Base-by-base conservation (phyloP, 1,140 invertebrate species). In the Drosophila virilis region DNA sequence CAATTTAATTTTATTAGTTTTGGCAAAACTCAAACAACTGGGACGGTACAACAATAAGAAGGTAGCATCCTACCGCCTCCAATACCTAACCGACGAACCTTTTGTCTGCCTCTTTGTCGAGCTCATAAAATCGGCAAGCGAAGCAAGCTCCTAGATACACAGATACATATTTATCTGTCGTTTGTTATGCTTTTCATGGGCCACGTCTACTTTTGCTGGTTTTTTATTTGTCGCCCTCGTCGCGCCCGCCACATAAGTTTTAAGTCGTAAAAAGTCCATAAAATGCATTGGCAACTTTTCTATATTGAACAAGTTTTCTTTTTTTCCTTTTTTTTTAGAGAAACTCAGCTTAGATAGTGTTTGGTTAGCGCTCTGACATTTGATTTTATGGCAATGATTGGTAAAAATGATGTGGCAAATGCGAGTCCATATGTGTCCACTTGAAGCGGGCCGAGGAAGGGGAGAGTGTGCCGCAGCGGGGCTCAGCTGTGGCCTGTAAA, bases 1-100 rank as follows among this genome's bases (percentile, higher is more conserved):
- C 84, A 89, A 89, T 89, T 89, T 89, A 89, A 89, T 89, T 89
- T 89, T 89, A 89, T 89, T 89, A 89, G 84, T 89, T 84, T 84
- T 84, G 80, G 74, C 84, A 80, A 78, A 84, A 80, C 84, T 89
- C 84, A 89, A 89, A 80, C 84, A 89, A 89, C 80, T 89, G 84
- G 77, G 85, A 75, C 70, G 51, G 13, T 12, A 57, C 83, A 77
- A 83, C 76, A 86, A 83, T 79, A 73, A 82, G 72, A 83, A 88
- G 79, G 79, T 78, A 76, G 43, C 51, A 59, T 45, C 59, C 10
- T 10, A 28, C 40, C 17, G 9, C 52, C 35, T 32, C 32, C 32
- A n/a, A 42, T 9, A 10, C 37, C 48, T 8, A 28, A 12, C 15
- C 43, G 42, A 40, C 13, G 46, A 28, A 70, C 69, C 62, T 72